These are phyloP conservation scores for Neoascia interrupta DNA, from an alignment of 2,888 invertebrate species.

Conservation along the genomic window DNA sequence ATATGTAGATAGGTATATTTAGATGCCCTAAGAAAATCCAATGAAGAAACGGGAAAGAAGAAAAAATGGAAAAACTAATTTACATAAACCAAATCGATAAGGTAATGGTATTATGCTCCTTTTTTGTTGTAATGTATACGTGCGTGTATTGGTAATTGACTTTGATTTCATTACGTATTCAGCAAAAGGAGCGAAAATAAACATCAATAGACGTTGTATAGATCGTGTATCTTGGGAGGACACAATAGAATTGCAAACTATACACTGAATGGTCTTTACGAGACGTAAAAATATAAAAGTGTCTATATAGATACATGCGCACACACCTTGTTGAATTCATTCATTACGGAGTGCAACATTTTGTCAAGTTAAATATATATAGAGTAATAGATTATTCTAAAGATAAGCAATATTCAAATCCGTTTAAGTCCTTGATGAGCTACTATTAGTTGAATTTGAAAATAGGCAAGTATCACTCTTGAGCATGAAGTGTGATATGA, in stretches of 20 bases:
- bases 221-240: slow-evolving; percentile 35
- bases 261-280: slow-evolving; percentile 43
- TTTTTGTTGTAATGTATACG: slow-evolving; percentile 67
- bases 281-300: no score
- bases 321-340: no score
- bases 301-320: no score
- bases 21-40: slow-evolving; percentile 10
- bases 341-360: no score
- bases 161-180: slow-evolving; percentile 68
- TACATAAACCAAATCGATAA: slow-evolving; percentile 69
- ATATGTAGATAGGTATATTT: no score
- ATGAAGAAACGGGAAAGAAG: background rate
- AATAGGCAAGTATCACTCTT: no score
- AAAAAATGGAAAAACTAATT: slow-evolving; percentile 63
- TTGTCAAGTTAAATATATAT: no score
- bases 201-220: slow-evolving; percentile 48
- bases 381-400: no score
- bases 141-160: slow-evolving; percentile 68
- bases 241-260: slow-evolving; percentile 31
- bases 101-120: slow-evolving; percentile 68
- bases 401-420: no score
- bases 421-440: no score
- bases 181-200: slow-evolving; percentile 68
- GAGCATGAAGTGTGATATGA: no score
- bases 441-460: no score